Conservation (phyloP, 2,113 vertebrate genomes). For the Zootoca vivipara region DNA sequence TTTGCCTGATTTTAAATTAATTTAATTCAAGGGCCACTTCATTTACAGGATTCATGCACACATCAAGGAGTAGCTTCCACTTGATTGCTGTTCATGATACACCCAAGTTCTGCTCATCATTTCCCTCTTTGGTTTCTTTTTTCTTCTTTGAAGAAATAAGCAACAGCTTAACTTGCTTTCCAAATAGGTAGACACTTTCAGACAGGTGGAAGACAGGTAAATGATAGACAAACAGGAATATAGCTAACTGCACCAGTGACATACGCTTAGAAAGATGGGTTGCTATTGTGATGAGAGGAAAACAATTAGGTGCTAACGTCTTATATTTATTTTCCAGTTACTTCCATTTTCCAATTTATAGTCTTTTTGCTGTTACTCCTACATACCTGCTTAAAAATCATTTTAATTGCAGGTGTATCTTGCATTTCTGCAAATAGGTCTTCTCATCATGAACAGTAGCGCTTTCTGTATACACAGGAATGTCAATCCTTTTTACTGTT, state of each 20-base stretch:
- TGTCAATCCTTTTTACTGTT: slow-evolving; percentile 25
- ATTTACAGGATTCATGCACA: slow-evolving; percentile 82
- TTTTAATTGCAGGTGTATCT: slow-evolving; percentile 67
- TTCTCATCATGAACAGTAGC: slow-evolving; percentile 29
- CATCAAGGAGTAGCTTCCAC: slow-evolving; percentile 76
- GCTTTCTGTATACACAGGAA: slow-evolving; percentile 32
- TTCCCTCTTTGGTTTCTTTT: slow-evolving; percentile 64
- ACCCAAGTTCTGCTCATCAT: slow-evolving; percentile 74
- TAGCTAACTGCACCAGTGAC: slow-evolving; percentile 66
- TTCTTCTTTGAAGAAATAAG: slow-evolving; percentile 57
- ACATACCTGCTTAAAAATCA: slow-evolving; percentile 59
- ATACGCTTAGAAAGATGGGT: slow-evolving; percentile 71
- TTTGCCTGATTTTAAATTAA: slow-evolving; percentile 87
- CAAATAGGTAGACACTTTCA: slow-evolving; percentile 74
- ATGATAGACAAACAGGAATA: slow-evolving; percentile 75
- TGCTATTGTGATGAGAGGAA: slow-evolving; percentile 70
- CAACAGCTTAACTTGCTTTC: slow-evolving; percentile 72
- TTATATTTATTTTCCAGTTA: slow-evolving; percentile 73
- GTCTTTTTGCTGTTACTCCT: slow-evolving; percentile 69
- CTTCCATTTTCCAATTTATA: slow-evolving; percentile 69
- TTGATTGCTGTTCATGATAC: slow-evolving; percentile 78
- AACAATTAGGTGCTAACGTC: slow-evolving; percentile 74
- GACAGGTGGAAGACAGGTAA: slow-evolving; percentile 73
- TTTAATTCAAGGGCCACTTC: slow-evolving; percentile 87
- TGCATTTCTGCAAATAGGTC: slow-evolving; percentile 60